Evolutionary conservation across 2,113 vertebrate genomes (phyloP), one percentile per base, ranked within the genome.

Genomic region (Psettodes erumei): DNA sequence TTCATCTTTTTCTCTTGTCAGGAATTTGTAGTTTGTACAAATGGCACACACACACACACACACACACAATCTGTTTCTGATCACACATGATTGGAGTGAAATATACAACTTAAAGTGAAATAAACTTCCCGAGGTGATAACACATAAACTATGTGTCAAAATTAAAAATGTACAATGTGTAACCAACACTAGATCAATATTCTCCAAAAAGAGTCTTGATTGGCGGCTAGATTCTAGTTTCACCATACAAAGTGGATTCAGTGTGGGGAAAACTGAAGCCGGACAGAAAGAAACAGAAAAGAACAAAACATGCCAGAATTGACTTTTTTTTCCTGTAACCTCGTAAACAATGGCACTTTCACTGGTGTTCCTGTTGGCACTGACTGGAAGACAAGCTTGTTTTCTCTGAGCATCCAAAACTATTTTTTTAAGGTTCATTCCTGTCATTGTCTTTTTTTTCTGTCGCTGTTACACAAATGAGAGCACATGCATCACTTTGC

Each of bases 331-430:
- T 32, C 43, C 33, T 8, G 48, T 35, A 42, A 65, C 61, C 45
- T 48, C 2, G 62, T 78, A 78, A 77, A 76, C 67, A 33, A 71
- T 73, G 79, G 71, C 81, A 75, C 82, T 80, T 71, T 86, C 51
- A 48, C 35, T 38, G 27, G 50, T 3, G 73, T 47, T 82, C 71
- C 77, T 70, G 71, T 68, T 86, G 76, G 77, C 79, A 77, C 81
- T 58, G 45, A 77, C 79, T 90, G 85, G 86, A 91, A 91, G 90
- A 90, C 88, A 55, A 82, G 56, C 60, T 60, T 11, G 56, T 70
- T 81, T n/a, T 65, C 54, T 83, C 38, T 18, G 40, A 77, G 62
- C 59, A 81, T 69, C 60, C 61, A 42, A 64, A 71, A 47, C 43
- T 3, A 5, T 25, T 9, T 33, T 9, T 33, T 33, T 8, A 16